Conservation (phyloP, 2,797 vertebrate genomes). For the Zalophus californianus region DNA sequence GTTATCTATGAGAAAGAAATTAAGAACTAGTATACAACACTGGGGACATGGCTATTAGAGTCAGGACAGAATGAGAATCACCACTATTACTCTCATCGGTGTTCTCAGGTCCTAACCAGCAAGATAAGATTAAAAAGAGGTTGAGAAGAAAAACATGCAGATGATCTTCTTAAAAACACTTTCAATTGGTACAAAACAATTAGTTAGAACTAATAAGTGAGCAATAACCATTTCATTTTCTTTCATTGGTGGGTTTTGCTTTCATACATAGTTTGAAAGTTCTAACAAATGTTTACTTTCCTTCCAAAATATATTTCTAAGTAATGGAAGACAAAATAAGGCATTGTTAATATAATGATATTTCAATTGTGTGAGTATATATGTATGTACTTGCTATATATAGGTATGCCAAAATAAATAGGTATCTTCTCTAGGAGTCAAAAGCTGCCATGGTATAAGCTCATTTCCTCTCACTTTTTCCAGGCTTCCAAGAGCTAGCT, state of each 20-base stretch:
- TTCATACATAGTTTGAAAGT: not conserved
- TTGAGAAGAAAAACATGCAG: not conserved
- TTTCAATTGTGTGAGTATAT: not conserved
- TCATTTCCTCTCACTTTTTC: constrained; percentile 15
- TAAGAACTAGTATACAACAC: not conserved
- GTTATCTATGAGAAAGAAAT: constrained; percentile 10
- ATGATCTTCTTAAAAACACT: not conserved
- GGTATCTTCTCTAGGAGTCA: not conserved
- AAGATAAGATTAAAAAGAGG: not conserved
- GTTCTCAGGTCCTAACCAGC: constrained; percentile 20
- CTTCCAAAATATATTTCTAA: constrained; percentile 23
- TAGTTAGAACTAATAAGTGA: not conserved
- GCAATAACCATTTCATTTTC: not conserved
- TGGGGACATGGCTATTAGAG: not conserved
- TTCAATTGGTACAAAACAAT: not conserved
- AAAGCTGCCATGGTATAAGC: not conserved
- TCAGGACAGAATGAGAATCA: not conserved
- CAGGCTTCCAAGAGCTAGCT: not conserved
- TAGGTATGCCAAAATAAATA: not conserved
- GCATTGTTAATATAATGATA: not conserved
- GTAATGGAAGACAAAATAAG: not conserved
- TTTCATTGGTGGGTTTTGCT: constrained; percentile 19
- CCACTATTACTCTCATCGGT: not conserved
- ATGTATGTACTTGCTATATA: not conserved
- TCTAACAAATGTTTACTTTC: not conserved